Conservation (phyloP, 2,888 invertebrate species). For the Eulithis prunata region DNA sequence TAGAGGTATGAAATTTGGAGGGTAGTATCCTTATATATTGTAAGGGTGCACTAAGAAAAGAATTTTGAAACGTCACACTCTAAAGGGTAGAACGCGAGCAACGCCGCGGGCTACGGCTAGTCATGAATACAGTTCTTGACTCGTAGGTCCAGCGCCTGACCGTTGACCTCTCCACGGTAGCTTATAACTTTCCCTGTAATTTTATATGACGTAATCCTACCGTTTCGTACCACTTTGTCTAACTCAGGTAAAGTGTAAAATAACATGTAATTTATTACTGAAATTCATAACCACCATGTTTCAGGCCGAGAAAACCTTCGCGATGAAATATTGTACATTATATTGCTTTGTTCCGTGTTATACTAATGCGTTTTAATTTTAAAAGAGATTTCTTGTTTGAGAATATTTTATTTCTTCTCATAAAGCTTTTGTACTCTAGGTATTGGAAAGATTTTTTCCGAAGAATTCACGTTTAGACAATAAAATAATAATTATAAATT, state of each 20-base stretch:
- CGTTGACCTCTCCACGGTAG: constrained; percentile 1
- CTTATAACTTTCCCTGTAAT: background rate
- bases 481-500: too few species aligned
- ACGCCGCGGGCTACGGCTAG: too few species aligned
- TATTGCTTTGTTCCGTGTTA: background rate
- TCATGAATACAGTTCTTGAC: too few species aligned
- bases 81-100: too few species aligned
- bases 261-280: constrained; percentile 24
- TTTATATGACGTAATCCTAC: background rate
- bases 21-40: too few species aligned
- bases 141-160: background rate
- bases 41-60: too few species aligned
- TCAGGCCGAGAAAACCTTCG: constrained; percentile 10
- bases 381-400: background rate
- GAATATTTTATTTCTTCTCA: too few species aligned
- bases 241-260: constrained; percentile 20
- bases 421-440: too few species aligned
- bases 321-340: constrained; percentile 13
- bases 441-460: too few species aligned
- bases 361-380: background rate
- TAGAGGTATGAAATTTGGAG: too few species aligned
- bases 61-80: too few species aligned
- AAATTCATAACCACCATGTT: constrained; percentile 21
- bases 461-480: too few species aligned
- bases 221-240: constrained; percentile 21